Evolutionary conservation across 2,888 invertebrate species (phyloP), one percentile per base, ranked within the genome.

Genomic region (Lasioglossum pauxillum): DNA sequence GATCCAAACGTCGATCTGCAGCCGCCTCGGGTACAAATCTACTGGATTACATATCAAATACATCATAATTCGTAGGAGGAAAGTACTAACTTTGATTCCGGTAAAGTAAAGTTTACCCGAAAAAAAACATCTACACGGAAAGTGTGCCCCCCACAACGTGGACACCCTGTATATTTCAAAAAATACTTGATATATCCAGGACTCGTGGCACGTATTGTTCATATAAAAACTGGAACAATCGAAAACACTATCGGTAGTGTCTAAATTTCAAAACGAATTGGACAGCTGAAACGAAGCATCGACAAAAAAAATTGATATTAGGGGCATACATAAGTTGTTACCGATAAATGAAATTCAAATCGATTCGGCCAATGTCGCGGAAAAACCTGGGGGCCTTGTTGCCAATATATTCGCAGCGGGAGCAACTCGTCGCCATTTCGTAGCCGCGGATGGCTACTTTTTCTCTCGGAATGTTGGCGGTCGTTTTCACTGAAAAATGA

Each of bases 401-500:
- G 57, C 72, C 71, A n/a, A 86, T 76, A 74, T 49, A 77, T 86
- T 86, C 38, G 74, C 78, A 79, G 64, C 38, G 76, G 35, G 10
- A 5, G 75, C 75, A 67, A 85, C 72, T 80, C 80, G 78, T 75
- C 67, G 75, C 35, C 71, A 49, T 78, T 86, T 73, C 71, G 57
- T 80, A 60, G 73, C 76, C 80, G 78, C 49, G 73, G 57, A 80
- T 78, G 71, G 71, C 41, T 88, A 83, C 83, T 89, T 88, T 88
- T 87, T 85, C 82, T 69, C 38, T 16, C 46, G 53, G 35, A 74
- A 84, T 41, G 84, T 80, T 84, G 91, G 88, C 83, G 91, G 84
- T 86, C 91, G 89, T 89, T 91, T 81, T 83, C 90, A 75, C 83
- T 91, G 91, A 93, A 92, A 93, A 92, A 93, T 92, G 91, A 89